These are phyloP conservation scores for Tetranychus truncatus DNA, from an alignment of 2,888 invertebrate species.

Conservation along the genomic window DNA sequence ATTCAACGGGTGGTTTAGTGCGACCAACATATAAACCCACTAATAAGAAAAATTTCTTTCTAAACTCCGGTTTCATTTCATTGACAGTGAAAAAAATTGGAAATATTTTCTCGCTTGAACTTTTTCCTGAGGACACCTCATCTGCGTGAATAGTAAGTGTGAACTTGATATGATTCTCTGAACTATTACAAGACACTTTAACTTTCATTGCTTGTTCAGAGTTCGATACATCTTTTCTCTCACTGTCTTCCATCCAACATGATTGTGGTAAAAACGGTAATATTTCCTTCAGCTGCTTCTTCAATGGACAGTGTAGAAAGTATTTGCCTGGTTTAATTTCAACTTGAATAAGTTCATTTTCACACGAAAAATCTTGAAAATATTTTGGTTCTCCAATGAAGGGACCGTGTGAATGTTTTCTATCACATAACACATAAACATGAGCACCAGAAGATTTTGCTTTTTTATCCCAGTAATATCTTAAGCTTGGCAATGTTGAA, in stretches of 20 bases:
- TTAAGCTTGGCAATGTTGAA: neutral
- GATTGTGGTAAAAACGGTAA: neutral
- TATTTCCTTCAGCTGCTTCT: neutral
- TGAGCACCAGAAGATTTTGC: neutral
- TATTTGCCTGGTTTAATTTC: neutral
- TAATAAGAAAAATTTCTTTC: neutral
- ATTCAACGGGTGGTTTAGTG: neutral
- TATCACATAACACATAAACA: neutral
- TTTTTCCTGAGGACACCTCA: neutral
- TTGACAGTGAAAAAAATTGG: slow-evolving; percentile 1
- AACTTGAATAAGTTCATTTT: neutral
- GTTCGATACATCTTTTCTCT: too few relatives aligned
- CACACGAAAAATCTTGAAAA: neutral
- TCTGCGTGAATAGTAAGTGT: neutral
- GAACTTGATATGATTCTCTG: neutral
- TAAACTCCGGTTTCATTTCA: neutral
- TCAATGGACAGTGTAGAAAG: neutral
- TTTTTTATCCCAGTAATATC: neutral
- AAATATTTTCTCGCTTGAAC: neutral
- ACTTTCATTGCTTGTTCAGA: too few relatives aligned
- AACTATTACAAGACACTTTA: too few relatives aligned
- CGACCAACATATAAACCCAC: neutral
- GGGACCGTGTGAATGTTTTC: neutral
- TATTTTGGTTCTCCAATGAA: neutral
- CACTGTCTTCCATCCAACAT: too few relatives aligned